Evolutionary conservation across 2,888 invertebrate species (phyloP).

Genomic region (Subacronicta megacephala): DNA sequence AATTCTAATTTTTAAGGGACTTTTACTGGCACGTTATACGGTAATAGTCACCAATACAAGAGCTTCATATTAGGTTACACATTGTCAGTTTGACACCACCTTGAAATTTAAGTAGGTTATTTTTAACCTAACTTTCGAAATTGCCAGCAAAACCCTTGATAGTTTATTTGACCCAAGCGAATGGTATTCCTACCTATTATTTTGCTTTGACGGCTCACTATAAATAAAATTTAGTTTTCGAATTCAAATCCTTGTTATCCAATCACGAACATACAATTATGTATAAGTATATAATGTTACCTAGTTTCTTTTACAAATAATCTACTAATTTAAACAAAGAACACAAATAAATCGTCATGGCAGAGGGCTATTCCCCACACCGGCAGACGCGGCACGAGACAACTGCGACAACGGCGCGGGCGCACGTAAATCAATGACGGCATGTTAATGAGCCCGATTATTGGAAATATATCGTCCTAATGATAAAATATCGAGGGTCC

Average conservation of each 20-base stretch:
- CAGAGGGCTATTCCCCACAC: slow-evolving; percentile 13
- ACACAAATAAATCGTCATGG: slow-evolving; percentile 23
- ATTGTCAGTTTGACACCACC: too few species aligned
- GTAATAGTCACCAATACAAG: too few species aligned
- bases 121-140: too few species aligned
- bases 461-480: slow-evolving; percentile 62
- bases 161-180: too few species aligned
- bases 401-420: slow-evolving; percentile 5
- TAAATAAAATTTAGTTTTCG: too few species aligned
- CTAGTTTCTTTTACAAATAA: slow-evolving; percentile 1
- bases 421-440: slow-evolving; percentile 58
- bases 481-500: slow-evolving; percentile 58
- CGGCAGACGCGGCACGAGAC: not conserved
- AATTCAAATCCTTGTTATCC: slow-evolving; percentile 1
- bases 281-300: not conserved
- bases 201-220: too few species aligned
- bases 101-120: too few species aligned
- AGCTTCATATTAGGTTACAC: too few species aligned
- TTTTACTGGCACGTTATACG: too few species aligned
- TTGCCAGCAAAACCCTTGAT: too few species aligned
- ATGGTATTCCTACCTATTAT: too few species aligned
- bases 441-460: slow-evolving; percentile 66
- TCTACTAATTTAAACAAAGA: slow-evolving; percentile 8
- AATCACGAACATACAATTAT: slow-evolving; percentile 1
- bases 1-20: too few species aligned